phyloP scores from a whole-genome alignment of 2,113 vertebrate species.

The Caracal caracal region DNA sequence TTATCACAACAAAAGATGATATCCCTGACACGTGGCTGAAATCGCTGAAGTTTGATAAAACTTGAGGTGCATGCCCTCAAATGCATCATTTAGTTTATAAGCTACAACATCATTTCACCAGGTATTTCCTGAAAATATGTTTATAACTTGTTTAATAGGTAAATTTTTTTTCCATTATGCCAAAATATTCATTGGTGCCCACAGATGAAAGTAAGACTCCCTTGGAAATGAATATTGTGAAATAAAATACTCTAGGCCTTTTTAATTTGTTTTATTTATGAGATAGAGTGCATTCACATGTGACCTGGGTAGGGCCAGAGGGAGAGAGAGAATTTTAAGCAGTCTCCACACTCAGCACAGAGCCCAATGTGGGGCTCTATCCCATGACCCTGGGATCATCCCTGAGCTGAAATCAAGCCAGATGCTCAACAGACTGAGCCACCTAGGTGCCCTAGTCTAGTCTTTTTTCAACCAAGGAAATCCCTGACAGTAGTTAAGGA shows the following conservation, averaged over 20 bases:
- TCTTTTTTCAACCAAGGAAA: background rate
- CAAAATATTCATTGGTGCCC: background rate
- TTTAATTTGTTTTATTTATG: background rate
- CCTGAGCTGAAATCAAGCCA: no score
- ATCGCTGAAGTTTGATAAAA: background rate
- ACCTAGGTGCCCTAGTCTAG: background rate
- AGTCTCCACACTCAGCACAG: no score
- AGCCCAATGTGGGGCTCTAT: no score
- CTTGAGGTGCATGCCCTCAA: background rate
- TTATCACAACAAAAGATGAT: background rate
- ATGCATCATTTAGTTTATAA: background rate
- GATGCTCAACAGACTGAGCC: no score
- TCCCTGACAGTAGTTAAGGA: background rate
- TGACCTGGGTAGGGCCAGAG: no score
- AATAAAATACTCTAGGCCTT: background rate
- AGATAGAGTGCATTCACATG: no score
- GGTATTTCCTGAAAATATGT: background rate
- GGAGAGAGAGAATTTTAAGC: no score
- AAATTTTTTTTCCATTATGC: background rate
- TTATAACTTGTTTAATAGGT: conserved; percentile 2
- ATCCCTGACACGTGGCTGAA: background rate
- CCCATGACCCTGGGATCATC: no score
- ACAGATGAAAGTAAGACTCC: background rate
- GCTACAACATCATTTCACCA: background rate
- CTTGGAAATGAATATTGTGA: background rate